These are phyloP conservation scores for Cyclopterus lumpus DNA, from an alignment of 2,797 vertebrate genomes.

Conservation along the genomic window DNA sequence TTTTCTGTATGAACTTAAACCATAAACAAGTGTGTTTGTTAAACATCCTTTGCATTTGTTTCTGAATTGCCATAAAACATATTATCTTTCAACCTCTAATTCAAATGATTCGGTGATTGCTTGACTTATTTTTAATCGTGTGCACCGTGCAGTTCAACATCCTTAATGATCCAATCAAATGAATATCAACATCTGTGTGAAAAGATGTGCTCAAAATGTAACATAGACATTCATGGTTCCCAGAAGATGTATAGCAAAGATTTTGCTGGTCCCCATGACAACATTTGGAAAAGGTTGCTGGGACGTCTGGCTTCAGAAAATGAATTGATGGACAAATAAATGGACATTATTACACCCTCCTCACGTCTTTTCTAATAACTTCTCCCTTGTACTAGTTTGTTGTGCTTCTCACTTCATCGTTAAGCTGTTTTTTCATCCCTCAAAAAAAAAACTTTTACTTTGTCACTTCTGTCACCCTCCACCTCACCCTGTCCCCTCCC, in stretches of 20 bases:
- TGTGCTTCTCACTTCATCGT: background rate
- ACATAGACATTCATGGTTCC: background rate
- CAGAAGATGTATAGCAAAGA: background rate
- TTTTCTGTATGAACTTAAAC: background rate
- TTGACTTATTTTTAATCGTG: background rate
- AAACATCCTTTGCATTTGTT: background rate
- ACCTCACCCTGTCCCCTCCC: background rate
- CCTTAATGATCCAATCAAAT: background rate
- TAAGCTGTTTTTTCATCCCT: slow-evolving; percentile 18
- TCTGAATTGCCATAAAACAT: background rate
- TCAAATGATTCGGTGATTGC: background rate
- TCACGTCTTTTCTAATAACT: slow-evolving; percentile 23
- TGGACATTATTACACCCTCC: background rate
- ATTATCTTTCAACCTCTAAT: background rate
- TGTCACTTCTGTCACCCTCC: slow-evolving; percentile 41
- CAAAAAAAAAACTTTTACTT: slow-evolving; percentile 24
- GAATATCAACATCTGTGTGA: background rate
- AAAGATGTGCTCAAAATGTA: background rate
- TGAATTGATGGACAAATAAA: background rate
- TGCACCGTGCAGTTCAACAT: background rate
- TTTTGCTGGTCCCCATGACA: background rate
- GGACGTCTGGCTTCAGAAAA: background rate
- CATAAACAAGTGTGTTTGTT: background rate
- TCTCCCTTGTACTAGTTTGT: slow-evolving; percentile 3
- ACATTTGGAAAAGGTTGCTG: background rate